These are phyloP conservation scores for Papilio machaon DNA, from an alignment of 1,140 invertebrate species.

Conservation along the genomic window DNA sequence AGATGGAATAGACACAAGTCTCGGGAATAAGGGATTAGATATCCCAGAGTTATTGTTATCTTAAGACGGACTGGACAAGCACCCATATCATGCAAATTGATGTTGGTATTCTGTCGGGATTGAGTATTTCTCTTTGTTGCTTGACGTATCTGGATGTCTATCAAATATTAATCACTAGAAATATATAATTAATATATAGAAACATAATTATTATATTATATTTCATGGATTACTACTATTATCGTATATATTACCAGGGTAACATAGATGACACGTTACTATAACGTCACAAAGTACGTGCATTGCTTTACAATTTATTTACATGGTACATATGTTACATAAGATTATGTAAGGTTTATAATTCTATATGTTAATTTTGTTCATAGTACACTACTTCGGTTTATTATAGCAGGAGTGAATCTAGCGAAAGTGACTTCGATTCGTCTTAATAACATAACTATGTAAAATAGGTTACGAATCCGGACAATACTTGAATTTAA, in stretches of 20 bases:
- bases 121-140: neutral
- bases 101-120: neutral
- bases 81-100: conserved; percentile 20
- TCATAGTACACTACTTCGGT: conserved; percentile 11
- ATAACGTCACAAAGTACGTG: conserved; percentile 26
- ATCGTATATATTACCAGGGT: neutral
- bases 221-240: neutral
- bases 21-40: neutral
- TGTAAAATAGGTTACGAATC: conserved; percentile 38
- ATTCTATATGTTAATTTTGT: conserved; percentile 33
- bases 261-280: neutral
- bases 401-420: conserved; percentile 34
- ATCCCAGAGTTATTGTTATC: neutral
- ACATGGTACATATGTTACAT: neutral
- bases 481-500: conserved; percentile 34
- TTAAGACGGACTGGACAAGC: conserved; percentile 8
- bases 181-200: neutral
- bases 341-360: conserved; percentile 16
- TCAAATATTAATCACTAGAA: neutral
- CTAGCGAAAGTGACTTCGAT: conserved; percentile 40
- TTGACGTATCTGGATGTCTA: neutral
- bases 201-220: no score
- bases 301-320: neutral
- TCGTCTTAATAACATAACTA: conserved; percentile 42
- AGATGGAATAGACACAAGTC: neutral